Base-by-base conservation (phyloP, 2,888 invertebrate genomes). In the Leucophenga montana region DNA sequence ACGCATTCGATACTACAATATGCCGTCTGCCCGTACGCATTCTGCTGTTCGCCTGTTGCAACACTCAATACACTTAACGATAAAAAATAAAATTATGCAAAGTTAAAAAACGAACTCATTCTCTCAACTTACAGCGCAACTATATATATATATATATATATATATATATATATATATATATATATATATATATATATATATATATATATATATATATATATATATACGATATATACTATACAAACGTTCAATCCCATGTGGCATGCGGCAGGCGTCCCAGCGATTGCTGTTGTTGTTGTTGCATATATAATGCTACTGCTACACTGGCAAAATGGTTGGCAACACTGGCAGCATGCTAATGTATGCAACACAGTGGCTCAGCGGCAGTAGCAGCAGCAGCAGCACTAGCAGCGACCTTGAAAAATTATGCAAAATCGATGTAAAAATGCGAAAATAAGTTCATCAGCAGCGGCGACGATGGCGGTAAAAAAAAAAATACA, bases 361-460 rank as follows among this genome's bases (percentile, higher is more conserved):
- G 77, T 84, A 84, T 83, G 85, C 86, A 85, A 83, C 50, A 50
- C 50, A 50, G 16, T 46, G 13, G n/a, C 46, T 14, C n/a, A 50
- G 50, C 59, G 33, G 72, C 75, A 75, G 73, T 70, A 73, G n/a
- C 14, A 27, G 4, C 3, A 18, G 22, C 27, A 13, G n/a, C 56
- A 56, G 56, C 56, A 56, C 11, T 20, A 22, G 27, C 20, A 56
- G 57, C 82, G 85, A 85, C 85, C 85, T 86, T 85, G 86, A 86
- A 86, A 85, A 85, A 85, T 86, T 85, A 86, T 85, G 86, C 85
- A 86, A 85, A 86, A 83, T 83, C 84, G 77, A 82, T 86, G 86
- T 83, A 81, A 86, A 84, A 77, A 80, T 77, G 77, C 82, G 79
- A 77, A 80, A 82, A 81, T 81, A 81, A 81, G 81, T 81, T 84